Evolutionary conservation across 2,797 vertebrate species (phyloP).

Genomic region (Esox masquinongy): DNA sequence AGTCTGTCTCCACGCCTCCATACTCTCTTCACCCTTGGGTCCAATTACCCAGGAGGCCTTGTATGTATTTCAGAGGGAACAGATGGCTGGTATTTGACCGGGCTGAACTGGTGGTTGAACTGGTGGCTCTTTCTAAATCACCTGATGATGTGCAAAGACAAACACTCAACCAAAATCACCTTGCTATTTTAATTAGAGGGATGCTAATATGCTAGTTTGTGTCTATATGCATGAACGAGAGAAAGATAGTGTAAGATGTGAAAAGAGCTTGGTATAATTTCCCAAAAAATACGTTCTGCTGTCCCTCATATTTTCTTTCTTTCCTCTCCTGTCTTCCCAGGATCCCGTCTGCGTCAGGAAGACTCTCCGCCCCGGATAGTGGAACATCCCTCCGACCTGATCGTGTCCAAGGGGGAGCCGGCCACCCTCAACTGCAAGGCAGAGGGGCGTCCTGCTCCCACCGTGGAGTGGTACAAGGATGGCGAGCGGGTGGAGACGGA

Average conservation of each 20-base stretch:
- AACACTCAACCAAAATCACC: background rate
- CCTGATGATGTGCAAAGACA: constrained; percentile 25
- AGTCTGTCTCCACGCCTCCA: constrained; percentile 36
- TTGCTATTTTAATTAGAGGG: background rate
- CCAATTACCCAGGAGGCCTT: constrained; percentile 60
- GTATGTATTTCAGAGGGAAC: constrained; percentile 47
- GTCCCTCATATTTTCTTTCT: background rate
- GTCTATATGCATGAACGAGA: background rate
- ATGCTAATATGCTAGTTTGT: background rate
- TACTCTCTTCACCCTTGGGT: constrained; percentile 51
- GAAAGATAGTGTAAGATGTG: constrained; percentile 5
- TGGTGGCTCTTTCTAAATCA: constrained; percentile 18
- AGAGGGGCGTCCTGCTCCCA: constrained; percentile 91
- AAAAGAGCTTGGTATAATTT: background rate
- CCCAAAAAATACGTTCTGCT: background rate
- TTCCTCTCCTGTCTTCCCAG: constrained; percentile 60
- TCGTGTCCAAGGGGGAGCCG: constrained; percentile 98
- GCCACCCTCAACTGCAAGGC: constrained; percentile 99
- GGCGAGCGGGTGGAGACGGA: constrained; percentile 97
- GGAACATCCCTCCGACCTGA: constrained; percentile 97
- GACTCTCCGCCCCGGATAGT: constrained; percentile 94
- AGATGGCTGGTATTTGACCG: constrained; percentile 52
- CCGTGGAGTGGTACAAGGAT: constrained; percentile 98
- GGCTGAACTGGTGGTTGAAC: constrained; percentile 47
- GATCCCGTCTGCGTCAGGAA: constrained; percentile 97